Percentiles rank a stretch among this genome's conserved stretches.
Evolutionary conservation across 2,888 invertebrate species (phyloP).

Genomic region (Cerastis rubricosa): DNA sequence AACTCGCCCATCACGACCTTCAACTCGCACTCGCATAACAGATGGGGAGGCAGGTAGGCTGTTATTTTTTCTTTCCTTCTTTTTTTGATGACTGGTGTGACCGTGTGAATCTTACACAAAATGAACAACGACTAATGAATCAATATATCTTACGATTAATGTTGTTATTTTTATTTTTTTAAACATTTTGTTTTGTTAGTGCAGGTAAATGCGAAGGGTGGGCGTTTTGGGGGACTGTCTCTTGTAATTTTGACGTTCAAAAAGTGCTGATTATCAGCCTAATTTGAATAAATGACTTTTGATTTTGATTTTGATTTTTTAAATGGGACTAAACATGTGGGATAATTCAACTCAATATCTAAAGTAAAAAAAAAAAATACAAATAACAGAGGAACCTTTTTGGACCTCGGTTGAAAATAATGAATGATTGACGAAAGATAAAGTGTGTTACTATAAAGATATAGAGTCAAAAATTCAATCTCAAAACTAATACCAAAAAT

Average conservation of each 20-base stretch:
- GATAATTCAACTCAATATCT: background rate
- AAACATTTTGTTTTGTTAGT: background rate
- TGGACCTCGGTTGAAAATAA: background rate
- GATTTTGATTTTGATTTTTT: no score
- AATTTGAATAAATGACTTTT: no score
- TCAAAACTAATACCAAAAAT: background rate
- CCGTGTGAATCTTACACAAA: constrained; percentile 17
- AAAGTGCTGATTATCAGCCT: no score
- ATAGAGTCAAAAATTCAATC: background rate
- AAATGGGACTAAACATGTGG: no score
- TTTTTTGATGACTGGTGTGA: background rate
- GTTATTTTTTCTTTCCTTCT: constrained; percentile 9
- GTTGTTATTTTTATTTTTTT: background rate
- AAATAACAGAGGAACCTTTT: background rate
- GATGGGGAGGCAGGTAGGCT: constrained; percentile 39
- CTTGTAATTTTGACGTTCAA: no score
- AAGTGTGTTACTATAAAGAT: background rate
- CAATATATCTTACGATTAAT: background rate
- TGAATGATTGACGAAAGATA: background rate
- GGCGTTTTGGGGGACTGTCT: no score
- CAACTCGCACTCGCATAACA: constrained; percentile 28
- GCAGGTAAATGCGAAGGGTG: no score
- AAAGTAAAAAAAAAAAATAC: background rate
- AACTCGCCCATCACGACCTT: constrained; percentile 47
- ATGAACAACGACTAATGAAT: background rate